These are phyloP conservation scores for Carettochelys insculpta DNA, from an alignment of 2,113 vertebrate genomes.

Conservation along the genomic window DNA sequence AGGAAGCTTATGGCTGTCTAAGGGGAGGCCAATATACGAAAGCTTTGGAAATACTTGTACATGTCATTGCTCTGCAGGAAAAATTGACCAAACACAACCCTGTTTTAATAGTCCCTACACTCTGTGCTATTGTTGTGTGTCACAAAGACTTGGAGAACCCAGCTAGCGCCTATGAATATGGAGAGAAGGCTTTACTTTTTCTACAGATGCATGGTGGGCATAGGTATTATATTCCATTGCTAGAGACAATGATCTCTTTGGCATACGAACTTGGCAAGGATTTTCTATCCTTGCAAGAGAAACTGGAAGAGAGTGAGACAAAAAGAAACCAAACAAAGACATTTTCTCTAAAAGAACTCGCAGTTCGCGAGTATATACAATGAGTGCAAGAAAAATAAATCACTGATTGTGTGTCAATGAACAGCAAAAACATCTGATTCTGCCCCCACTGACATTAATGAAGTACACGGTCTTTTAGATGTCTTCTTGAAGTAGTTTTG, in stretches of 20 bases:
- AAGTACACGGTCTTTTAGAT: not conserved
- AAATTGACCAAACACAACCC: conserved; percentile 81
- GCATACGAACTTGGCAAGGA: conserved; percentile 86
- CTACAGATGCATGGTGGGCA: conserved; percentile 73
- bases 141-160: conserved; percentile 86
- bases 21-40: conserved; percentile 85
- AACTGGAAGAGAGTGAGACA: conserved; percentile 79
- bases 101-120: conserved; percentile 76
- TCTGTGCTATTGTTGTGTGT: conserved; percentile 87
- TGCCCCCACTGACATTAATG: not conserved
- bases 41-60: conserved; percentile 79
- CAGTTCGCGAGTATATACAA: conserved; percentile 82
- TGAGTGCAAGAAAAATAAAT: conserved; percentile 17
- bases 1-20: conserved; percentile 82
- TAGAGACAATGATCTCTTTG: conserved; percentile 85
- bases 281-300: conserved; percentile 85
- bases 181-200: conserved; percentile 79
- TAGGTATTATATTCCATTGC: conserved; percentile 79
- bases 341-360: conserved; percentile 87
- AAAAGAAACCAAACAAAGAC: conserved; percentile 64
- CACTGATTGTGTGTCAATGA: not conserved
- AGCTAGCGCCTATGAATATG: conserved; percentile 76
- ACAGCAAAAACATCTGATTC: not conserved
- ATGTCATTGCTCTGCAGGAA: conserved; percentile 82
- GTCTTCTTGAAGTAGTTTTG: not conserved